Base-by-base conservation (phyloP, 2,888 invertebrate genomes). In the Palloptera scutellata region DNA sequence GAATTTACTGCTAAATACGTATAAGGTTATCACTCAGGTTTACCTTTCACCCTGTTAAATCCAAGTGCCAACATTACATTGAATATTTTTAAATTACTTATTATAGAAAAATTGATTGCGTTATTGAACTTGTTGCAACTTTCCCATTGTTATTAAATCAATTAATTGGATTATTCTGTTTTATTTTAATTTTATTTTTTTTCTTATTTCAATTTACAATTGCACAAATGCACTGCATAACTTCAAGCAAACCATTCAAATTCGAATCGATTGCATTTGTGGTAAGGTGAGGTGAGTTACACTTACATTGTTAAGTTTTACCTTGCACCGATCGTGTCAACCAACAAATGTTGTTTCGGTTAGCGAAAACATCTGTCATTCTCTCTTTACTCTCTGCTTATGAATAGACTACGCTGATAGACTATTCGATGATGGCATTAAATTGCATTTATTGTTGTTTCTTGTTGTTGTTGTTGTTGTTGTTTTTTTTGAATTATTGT, bases 61-160 rank as follows among this genome's bases (percentile, higher is more conserved):
- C 6, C 15, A n/a, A 9, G 19, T 48, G 11, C 19, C 40, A 51
- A 10, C 17, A 12, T 30, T 30, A 1, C 15, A 51, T 57, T 19
- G 42, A 48, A 41, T 2, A n/a, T 30, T 42, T n/a, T n/a, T 15
- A 13, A n/a, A 8, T 11, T 45, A n/a, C 10, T 48, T 8, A 48
- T 48, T 8, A 4, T 15, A 15, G 48, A 13, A 48, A 15, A 48
- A 48, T 59, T 67, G 64, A 60, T 61, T 64, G 53, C 51, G 69
- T 41, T 70, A 70, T 71, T 71, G 70, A 71, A 69, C 69, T 71
- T 73, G 70, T 54, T 64, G 60, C 13, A 54, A 54, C 52, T 58
- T 68, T 62, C 41, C 20, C 40, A 15, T 60, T 15, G 10, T 62
- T 20, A 68, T 69, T 67, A 66, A 70, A 71, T 70, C 70, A 69